Conservation (phyloP, 2,888 invertebrate species). For the Dynastes tityus region DNA sequence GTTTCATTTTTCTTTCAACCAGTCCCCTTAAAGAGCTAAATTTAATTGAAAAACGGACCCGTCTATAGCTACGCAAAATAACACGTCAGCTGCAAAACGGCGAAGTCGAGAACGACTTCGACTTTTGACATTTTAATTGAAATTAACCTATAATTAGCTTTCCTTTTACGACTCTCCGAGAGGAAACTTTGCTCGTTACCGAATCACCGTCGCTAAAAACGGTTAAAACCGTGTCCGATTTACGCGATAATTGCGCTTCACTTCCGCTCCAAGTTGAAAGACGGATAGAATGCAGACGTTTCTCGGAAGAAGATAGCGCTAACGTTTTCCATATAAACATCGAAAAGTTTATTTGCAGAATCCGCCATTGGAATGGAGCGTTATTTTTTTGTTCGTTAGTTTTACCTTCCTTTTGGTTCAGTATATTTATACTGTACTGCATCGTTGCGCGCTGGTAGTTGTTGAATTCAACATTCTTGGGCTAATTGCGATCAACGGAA, state of each 20-base stretch:
- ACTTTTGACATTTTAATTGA: constrained; percentile 33
- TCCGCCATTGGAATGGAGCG: background rate
- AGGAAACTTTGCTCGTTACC: constrained; percentile 42
- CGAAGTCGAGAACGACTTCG: background rate
- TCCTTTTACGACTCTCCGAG: constrained; percentile 30
- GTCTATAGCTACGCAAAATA: constrained; percentile 12
- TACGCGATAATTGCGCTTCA: constrained; percentile 27
- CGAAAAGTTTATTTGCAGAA: background rate
- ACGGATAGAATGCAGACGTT: constrained; percentile 1
- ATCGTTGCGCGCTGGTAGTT: background rate
- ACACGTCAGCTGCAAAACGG: constrained; percentile 24
- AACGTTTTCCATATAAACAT: background rate
- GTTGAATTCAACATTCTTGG: background rate
- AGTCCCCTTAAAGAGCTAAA: background rate
- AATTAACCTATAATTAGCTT: constrained; percentile 44
- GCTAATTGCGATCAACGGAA: background rate
- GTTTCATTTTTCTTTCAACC: no score
- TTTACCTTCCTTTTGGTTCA: background rate
- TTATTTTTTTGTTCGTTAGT: background rate
- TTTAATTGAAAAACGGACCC: constrained; percentile 6
- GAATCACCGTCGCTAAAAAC: constrained; percentile 14
- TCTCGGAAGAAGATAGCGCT: background rate
- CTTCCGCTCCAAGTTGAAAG: constrained; percentile 7
- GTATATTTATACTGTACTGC: background rate
- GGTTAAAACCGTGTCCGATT: constrained; percentile 35